A percentile compares a stretch with the other conserved stretches of the same genome.
phyloP scores from a whole-genome alignment of 2,797 vertebrate species.

The Helicolenus hilgendorfi region DNA sequence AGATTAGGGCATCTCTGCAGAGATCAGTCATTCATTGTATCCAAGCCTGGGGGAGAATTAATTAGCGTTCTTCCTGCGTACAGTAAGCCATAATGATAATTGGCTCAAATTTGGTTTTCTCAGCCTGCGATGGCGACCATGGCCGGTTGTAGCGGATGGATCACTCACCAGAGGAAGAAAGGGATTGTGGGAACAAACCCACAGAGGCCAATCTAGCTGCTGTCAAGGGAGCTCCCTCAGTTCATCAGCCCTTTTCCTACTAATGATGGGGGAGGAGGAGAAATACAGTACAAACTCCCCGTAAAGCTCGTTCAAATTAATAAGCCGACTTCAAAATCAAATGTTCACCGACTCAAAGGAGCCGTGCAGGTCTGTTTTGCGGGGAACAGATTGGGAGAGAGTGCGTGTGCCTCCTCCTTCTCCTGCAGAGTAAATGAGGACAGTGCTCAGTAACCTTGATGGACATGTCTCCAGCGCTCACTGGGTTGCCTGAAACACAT shows the following conservation, averaged over 20 bases:
- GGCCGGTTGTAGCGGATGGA: constrained; percentile 61
- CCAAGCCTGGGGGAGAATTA: constrained; percentile 85
- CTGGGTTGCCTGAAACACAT: constrained; percentile 85
- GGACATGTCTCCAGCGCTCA: constrained; percentile 84
- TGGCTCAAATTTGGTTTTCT: constrained; percentile 85
- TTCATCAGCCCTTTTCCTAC: constrained; percentile 74
- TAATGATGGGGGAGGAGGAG: constrained; percentile 63
- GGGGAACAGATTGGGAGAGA: constrained; percentile 30
- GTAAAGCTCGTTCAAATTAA: constrained; percentile 65
- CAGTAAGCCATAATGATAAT: constrained; percentile 84
- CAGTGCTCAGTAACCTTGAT: constrained; percentile 87
- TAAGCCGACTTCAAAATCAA: constrained; percentile 58
- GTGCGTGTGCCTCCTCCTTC: constrained; percentile 40
- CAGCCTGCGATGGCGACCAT: constrained; percentile 60
- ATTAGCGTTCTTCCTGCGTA: constrained; percentile 84
- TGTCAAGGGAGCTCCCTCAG: constrained; percentile 80
- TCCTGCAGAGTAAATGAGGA: constrained; percentile 84
- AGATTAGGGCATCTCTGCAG: constrained; percentile 63
- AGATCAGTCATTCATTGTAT: constrained; percentile 76
- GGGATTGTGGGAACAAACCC: constrained; percentile 80
- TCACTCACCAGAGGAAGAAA: constrained; percentile 81
- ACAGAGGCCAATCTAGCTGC: constrained; percentile 76
- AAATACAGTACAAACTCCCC: constrained; percentile 47
- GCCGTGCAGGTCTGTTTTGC: constrained; percentile 30
- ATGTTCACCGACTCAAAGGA: constrained; percentile 17